Evolutionary conservation across 1,140 invertebrate genomes (phyloP).

Genomic region (Drosophila asahinai): DNA sequence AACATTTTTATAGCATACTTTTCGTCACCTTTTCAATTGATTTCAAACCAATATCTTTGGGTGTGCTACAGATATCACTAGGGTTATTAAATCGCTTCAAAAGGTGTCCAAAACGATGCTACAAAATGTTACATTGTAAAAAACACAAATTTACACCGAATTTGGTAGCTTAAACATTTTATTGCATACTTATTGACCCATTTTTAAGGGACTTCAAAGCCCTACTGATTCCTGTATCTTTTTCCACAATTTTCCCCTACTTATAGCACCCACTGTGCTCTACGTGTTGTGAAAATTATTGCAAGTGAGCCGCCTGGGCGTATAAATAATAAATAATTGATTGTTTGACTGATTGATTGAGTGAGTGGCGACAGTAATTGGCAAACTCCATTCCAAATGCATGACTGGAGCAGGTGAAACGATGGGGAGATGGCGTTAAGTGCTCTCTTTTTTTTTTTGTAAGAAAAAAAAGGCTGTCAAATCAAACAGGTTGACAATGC

Average conservation of each 20-base stretch:
- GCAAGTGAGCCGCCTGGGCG: conserved; percentile 20
- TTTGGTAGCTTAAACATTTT: neutral
- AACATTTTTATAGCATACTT: no score
- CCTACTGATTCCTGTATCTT: neutral
- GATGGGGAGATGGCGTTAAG: conserved; percentile 13
- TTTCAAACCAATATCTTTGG: no score
- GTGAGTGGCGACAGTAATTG: conserved; percentile 54
- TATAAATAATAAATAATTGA: conserved; percentile 53
- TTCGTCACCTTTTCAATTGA: no score
- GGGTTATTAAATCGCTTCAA: no score
- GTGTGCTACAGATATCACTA: no score
- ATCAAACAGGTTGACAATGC: conserved; percentile 49
- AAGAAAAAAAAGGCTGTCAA: conserved; percentile 30
- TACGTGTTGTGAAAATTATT: conserved; percentile 38
- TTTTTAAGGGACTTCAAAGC: neutral
- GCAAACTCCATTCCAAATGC: conserved; percentile 43
- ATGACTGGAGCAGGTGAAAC: conserved; percentile 11
- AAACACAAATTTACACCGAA: no score
- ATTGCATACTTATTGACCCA: neutral
- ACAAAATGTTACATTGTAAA: no score
- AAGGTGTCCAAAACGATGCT: no score
- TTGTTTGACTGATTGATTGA: conserved; percentile 47
- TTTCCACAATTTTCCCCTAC: no score
- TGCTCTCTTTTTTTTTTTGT: conserved; percentile 11
- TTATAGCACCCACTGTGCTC: neutral